phyloP scores from a whole-genome alignment of 1,140 invertebrate species.

The Drepana arcuata region DNA sequence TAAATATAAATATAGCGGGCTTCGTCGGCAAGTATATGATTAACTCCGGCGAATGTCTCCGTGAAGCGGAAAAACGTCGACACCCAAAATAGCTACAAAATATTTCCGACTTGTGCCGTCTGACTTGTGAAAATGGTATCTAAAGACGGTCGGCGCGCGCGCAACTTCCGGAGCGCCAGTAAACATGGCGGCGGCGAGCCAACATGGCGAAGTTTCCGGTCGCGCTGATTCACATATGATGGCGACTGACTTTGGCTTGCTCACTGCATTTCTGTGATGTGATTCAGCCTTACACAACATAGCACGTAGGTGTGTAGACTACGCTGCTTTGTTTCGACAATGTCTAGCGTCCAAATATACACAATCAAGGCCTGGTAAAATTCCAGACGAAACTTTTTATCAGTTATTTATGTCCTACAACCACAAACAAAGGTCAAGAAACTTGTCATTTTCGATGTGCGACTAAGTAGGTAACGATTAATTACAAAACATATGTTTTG shows the following conservation, averaged over 20 bases:
- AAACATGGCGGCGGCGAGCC: conserved; percentile 65
- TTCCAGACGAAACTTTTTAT: too few relatives aligned
- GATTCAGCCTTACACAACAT: conserved; percentile 64
- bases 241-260: conserved; percentile 51
- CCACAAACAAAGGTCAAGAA: too few relatives aligned
- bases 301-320: conserved; percentile 36
- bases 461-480: too few relatives aligned
- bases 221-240: conserved; percentile 62
- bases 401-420: too few relatives aligned
- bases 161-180: conserved; percentile 65
- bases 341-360: too few relatives aligned
- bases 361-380: too few relatives aligned
- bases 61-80: conserved; percentile 60
- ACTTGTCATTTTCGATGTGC: too few relatives aligned
- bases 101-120: conserved; percentile 58
- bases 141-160: conserved; percentile 64
- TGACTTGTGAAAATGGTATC: conserved; percentile 54
- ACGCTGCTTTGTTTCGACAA: not conserved
- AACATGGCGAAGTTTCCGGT: conserved; percentile 68
- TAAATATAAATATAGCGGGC: conserved; percentile 38
- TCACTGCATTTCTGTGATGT: conserved; percentile 62
- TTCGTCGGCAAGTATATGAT: conserved; percentile 56
- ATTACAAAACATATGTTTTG: too few relatives aligned
- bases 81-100: conserved; percentile 55
- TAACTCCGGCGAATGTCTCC: conserved; percentile 53